Conservation (phyloP, 2,888 invertebrate species). For the Aleiodes leptofemur region DNA sequence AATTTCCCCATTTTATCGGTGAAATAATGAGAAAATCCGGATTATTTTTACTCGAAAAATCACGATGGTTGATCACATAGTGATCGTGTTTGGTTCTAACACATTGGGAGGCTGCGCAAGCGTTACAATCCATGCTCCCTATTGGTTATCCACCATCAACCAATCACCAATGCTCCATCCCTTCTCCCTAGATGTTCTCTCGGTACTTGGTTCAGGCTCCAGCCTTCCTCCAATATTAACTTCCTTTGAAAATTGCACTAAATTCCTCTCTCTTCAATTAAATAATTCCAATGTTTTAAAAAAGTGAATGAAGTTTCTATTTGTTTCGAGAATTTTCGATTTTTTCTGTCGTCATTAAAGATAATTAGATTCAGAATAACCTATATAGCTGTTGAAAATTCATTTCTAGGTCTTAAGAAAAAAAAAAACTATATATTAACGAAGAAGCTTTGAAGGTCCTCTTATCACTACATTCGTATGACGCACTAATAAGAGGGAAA, state of each 20-base stretch:
- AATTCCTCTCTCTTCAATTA: background rate
- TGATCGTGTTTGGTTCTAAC: conserved; percentile 41
- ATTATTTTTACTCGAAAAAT: background rate
- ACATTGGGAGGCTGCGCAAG: conserved; percentile 64
- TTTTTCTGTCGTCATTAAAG: too few relatives aligned
- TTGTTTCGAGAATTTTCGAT: background rate
- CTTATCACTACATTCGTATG: conserved; percentile 13
- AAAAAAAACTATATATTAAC: conserved; percentile 15
- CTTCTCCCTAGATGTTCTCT: conserved; percentile 59
- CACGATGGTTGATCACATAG: conserved; percentile 11
- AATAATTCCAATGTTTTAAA: too few relatives aligned
- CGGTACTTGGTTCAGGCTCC: conserved; percentile 60
- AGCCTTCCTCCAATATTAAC: conserved; percentile 58
- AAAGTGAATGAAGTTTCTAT: background rate
- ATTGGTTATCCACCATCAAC: conserved; percentile 64
- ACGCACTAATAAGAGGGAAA: conserved; percentile 21
- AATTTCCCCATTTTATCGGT: background rate
- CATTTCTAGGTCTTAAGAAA: background rate
- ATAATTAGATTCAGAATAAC: too few relatives aligned
- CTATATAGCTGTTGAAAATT: too few relatives aligned
- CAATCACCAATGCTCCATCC: conserved; percentile 65
- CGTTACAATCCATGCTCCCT: conserved; percentile 58
- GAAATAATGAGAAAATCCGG: background rate
- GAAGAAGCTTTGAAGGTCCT: conserved; percentile 17
- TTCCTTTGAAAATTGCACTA: too few relatives aligned